Evolutionary conservation across 2,888 invertebrate species (phyloP), one percentile per base, ranked within the genome.

Genomic region (Morpho deidamia): DNA sequence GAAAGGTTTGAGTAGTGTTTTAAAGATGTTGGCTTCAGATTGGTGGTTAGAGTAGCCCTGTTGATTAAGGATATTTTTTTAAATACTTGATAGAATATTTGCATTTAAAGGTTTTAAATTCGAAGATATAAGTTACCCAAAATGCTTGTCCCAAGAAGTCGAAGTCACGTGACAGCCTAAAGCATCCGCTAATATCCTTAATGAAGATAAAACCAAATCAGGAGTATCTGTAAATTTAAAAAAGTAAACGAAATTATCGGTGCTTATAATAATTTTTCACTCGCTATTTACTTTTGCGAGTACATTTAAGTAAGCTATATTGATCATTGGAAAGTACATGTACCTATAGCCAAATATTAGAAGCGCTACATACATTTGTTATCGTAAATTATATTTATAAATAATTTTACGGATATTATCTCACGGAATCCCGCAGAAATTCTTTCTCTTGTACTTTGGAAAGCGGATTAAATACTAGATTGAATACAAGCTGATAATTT

Each of bases 131-230:
- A 33, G 47, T 53, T 53, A 90, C 90, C 89, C 87, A 66, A 90
- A 90, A 66, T 84, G 91, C 72, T 93, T 93, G 74, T 96, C 96
- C 96, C 96, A 96, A 9, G 93, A 93, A 8, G 95, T 95, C n/a
- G 93, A 92, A 0, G 94, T 93, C 0, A 95, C 94, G 65, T 95
- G 95, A 52, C 94, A 94, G 2, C 95, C 94, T 46, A 96, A 79
- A 12, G 94, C 94, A 69, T 96, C 96, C 1, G 94, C 94, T 53
- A 96, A 84, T 71, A 93, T 94, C 63, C 94, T 92, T 44, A 96
- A 71, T 0, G 95, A 93, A 1, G 95, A 93, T 58, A 92, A 81
- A 43, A 95, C 92, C 46, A 93, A 90, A 37, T 92, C 91, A 0
- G 95, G 94, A 39, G 94, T 92, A 69, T 92, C 92, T 93, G 63